Percentiles rank a stretch among this genome's conserved stretches.
phyloP scores from a whole-genome alignment of 1,140 invertebrate species.

The Listronotus oregonensis region DNA sequence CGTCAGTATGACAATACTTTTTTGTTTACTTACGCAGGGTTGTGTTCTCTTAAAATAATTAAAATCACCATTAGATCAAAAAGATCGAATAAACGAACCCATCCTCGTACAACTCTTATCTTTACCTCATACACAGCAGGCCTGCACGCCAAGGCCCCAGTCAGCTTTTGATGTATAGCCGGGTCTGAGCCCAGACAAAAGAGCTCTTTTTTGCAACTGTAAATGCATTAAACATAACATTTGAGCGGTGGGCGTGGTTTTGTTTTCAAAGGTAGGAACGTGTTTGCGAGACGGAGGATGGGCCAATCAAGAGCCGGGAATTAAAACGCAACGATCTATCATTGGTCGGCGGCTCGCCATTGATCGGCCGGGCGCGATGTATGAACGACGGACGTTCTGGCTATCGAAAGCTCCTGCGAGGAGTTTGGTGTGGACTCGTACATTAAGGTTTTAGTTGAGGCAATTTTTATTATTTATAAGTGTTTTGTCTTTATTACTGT shows the following conservation, averaged over 20 bases:
- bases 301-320: conserved; percentile 36
- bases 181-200: conserved; percentile 45
- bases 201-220: conserved; percentile 43
- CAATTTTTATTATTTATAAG: too few species aligned
- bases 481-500: too few species aligned
- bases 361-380: conserved; percentile 12
- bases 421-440: too few species aligned
- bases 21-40: too few species aligned
- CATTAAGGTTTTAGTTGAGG: too few species aligned
- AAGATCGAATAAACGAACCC: conserved; percentile 11
- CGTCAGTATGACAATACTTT: too few species aligned
- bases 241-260: conserved; percentile 41
- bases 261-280: conserved; percentile 43
- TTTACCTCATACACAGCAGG: conserved; percentile 20
- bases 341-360: conserved; percentile 34
- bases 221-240: conserved; percentile 51
- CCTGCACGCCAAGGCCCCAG: conserved; percentile 27
- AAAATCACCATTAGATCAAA: conserved; percentile 12
- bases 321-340: background rate
- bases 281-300: conserved; percentile 28
- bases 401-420: background rate
- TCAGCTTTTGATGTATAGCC: conserved; percentile 41
- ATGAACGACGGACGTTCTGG: conserved; percentile 26
- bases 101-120: conserved; percentile 21
- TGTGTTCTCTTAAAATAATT: conserved; percentile 21